Evolutionary conservation across 2,888 invertebrate species (phyloP).

Genomic region (Abrostola triplasia): DNA sequence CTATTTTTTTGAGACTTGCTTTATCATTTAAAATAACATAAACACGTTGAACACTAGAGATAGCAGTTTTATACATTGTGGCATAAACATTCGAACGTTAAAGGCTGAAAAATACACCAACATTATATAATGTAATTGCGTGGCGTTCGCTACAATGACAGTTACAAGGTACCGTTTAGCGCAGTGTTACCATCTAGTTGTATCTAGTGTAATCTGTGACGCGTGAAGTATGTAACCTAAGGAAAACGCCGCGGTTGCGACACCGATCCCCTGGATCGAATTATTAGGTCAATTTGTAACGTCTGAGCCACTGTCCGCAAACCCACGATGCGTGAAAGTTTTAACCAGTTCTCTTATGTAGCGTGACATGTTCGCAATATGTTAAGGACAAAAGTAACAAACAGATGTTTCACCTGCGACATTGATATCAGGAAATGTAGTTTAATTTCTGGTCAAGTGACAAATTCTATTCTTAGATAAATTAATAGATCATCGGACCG

Average conservation of each 20-base stretch:
- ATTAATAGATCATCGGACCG: no score
- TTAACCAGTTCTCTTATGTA: neutral
- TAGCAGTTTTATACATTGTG: no score
- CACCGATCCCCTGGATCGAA: slow-evolving; percentile 19
- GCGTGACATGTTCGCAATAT: neutral
- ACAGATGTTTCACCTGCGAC: neutral
- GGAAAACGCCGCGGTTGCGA: slow-evolving; percentile 34
- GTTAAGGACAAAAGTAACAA: no score
- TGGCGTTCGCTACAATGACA: slow-evolving; percentile 19
- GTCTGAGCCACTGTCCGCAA: slow-evolving; percentile 2
- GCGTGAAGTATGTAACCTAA: slow-evolving; percentile 38
- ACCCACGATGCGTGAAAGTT: neutral
- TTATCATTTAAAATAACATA: no score
- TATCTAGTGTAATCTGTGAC: slow-evolving; percentile 18
- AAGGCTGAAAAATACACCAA: slow-evolving; percentile 8
- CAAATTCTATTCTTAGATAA: no score
- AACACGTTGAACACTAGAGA: no score
- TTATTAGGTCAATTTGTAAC: slow-evolving; percentile 42
- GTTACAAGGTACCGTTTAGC: slow-evolving; percentile 28
- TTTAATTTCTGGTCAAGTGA: no score
- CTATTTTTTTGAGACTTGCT: no score
- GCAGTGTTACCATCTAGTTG: slow-evolving; percentile 27
- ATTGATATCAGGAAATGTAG: no score
- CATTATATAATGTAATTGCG: slow-evolving; percentile 6
- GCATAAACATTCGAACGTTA: slow-evolving; percentile 14